Evolutionary conservation across 2,113 vertebrate genomes (phyloP).

Genomic region (Heliornis fulica): DNA sequence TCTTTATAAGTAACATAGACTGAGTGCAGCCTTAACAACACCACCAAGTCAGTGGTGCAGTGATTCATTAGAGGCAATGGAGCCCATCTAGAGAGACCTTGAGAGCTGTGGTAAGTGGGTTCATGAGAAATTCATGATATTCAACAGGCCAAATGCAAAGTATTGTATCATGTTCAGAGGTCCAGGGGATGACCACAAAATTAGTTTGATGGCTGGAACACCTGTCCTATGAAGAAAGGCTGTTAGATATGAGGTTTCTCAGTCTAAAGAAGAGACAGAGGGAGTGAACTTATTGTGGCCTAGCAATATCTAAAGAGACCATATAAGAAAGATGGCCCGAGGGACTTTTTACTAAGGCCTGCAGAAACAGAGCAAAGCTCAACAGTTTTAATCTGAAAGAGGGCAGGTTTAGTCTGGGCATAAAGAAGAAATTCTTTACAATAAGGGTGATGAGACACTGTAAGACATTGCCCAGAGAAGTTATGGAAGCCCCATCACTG

Average conservation of each 20-base stretch:
- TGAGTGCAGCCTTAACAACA: not conserved
- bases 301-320: not conserved
- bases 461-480: not conserved
- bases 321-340: not conserved
- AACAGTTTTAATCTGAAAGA: not conserved
- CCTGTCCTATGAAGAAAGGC: not conserved
- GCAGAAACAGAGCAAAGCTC: not conserved
- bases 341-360: not conserved
- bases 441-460: too few relatives aligned
- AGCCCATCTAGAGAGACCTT: not conserved
- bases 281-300: not conserved
- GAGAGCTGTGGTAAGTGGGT: not conserved
- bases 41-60: not conserved
- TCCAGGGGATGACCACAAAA: not conserved
- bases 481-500: fast-evolving
- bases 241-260: not conserved
- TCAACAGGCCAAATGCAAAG: not conserved
- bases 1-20: not conserved
- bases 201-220: not conserved
- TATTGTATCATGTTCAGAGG: not conserved
- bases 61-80: not conserved
- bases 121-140: not conserved
- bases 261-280: not conserved
- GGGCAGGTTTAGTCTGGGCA: not conserved
- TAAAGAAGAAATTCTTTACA: not conserved